These are phyloP conservation scores for Semotilus atromaculatus DNA, from an alignment of 2,797 vertebrate genomes.

Conservation along the genomic window DNA sequence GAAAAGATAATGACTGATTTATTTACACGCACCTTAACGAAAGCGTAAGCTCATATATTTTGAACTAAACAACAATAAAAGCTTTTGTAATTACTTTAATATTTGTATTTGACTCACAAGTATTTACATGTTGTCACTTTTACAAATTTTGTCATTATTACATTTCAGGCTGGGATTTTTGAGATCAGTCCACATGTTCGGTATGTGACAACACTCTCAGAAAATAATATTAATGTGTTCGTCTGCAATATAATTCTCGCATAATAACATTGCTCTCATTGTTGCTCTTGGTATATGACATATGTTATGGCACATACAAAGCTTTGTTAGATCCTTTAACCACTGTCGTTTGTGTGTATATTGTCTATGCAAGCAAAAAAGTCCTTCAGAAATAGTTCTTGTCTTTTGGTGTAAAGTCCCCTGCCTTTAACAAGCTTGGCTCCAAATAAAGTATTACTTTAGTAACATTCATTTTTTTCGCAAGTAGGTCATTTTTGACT, in stretches of 20 bases:
- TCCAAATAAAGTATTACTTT: constrained; percentile 75
- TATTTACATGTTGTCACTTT: constrained; percentile 80
- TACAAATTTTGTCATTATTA: constrained; percentile 93
- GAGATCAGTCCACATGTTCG: constrained; percentile 68
- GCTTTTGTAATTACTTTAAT: constrained; percentile 70
- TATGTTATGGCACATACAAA: constrained; percentile 79
- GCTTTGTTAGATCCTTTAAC: constrained; percentile 68
- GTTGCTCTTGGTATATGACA: constrained; percentile 70
- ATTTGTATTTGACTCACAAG: constrained; percentile 76
- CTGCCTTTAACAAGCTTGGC: constrained; percentile 67
- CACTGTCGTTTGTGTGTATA: constrained; percentile 47
- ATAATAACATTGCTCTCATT: constrained; percentile 62
- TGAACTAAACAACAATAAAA: constrained; percentile 85
- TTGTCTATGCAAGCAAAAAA: constrained; percentile 62
- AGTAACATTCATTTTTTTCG: constrained; percentile 78
- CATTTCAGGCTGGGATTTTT: constrained; percentile 87
- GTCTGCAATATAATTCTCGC: constrained; percentile 61
- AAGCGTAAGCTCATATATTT: constrained; percentile 82
- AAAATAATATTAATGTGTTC: constrained; percentile 56
- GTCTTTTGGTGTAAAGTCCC: constrained; percentile 71
- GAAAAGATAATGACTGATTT: constrained; percentile 74
- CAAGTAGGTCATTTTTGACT: constrained; percentile 72
- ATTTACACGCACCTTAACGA: constrained; percentile 89
- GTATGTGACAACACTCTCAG: constrained; percentile 73
- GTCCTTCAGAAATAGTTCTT: constrained; percentile 53